phyloP scores from a whole-genome alignment of 1,140 invertebrate genomes.

The Pomphorhynchus laevis region DNA sequence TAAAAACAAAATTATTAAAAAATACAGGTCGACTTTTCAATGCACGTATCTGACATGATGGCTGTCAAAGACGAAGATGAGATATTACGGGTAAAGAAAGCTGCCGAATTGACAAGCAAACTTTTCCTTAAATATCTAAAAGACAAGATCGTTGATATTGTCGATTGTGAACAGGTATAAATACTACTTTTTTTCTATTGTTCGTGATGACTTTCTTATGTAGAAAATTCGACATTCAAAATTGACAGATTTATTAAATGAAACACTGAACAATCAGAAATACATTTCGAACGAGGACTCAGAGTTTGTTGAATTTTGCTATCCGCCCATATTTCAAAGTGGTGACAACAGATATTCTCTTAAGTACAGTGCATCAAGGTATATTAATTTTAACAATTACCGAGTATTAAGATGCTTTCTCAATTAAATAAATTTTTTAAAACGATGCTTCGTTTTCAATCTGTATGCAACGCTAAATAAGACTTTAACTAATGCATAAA shows the following conservation, averaged over 20 bases:
- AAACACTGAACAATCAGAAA: constrained; percentile 41
- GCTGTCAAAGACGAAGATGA: constrained; percentile 73
- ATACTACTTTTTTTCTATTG: background rate
- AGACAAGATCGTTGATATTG: constrained; percentile 88
- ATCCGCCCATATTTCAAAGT: constrained; percentile 85
- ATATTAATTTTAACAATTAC: no score
- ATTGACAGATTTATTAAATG: constrained; percentile 60
- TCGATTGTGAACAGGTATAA: constrained; percentile 52
- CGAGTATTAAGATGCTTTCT: no score
- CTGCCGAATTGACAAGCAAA: constrained; percentile 56
- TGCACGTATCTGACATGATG: constrained; percentile 45
- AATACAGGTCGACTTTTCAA: constrained; percentile 44
- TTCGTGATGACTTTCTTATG: constrained; percentile 14
- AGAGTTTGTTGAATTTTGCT: constrained; percentile 64
- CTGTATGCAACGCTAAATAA: no score
- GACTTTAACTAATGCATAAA: no score
- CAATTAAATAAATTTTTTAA: no score
- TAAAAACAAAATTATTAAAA: no score
- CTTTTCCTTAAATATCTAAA: constrained; percentile 77
- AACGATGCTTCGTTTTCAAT: no score
- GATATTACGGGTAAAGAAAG: constrained; percentile 59
- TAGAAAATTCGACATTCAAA: constrained; percentile 61
- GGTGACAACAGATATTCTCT: constrained; percentile 77
- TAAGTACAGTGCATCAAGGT: constrained; percentile 54
- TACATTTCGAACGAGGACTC: constrained; percentile 50